A percentile compares a stretch with the other conserved stretches of the same genome.
Evolutionary conservation across 2,113 vertebrate species (phyloP).

Genomic region (Phaethon lepturus): DNA sequence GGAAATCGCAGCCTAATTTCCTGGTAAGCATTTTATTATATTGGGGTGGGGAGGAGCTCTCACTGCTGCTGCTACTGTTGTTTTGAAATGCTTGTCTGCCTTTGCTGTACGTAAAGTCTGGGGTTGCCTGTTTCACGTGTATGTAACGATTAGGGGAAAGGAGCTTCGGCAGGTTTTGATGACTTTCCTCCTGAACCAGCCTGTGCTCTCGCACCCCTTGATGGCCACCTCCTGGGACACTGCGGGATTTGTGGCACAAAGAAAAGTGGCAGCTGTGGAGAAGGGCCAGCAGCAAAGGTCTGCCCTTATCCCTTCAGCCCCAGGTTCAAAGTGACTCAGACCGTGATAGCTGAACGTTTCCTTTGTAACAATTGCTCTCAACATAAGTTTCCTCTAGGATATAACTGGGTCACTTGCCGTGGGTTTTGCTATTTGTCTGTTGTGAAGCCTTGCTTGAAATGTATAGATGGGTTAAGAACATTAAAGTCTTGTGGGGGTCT

Average conservation of each 20-base stretch:
- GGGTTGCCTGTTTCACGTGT: background rate
- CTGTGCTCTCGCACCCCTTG: slow-evolving; percentile 17
- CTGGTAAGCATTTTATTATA: background rate
- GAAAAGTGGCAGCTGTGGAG: background rate
- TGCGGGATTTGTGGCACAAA: background rate
- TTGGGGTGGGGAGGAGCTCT: background rate
- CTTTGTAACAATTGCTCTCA: background rate
- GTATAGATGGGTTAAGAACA: background rate
- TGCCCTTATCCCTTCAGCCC: background rate
- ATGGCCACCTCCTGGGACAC: background rate
- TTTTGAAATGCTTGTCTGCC: background rate
- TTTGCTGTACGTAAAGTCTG: background rate
- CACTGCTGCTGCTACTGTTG: background rate
- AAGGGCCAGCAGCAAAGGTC: background rate
- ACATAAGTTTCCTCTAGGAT: background rate
- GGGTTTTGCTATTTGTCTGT: background rate
- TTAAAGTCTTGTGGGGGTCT: background rate
- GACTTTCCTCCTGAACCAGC: background rate
- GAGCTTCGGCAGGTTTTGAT: background rate
- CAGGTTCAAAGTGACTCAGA: background rate
- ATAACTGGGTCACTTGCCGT: background rate
- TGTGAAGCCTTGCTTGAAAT: background rate
- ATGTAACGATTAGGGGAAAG: background rate
- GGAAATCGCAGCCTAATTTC: background rate
- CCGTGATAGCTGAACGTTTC: background rate